These are phyloP conservation scores for Rhagoletis zephyria DNA, from an alignment of 1,140 invertebrate genomes.

Conservation along the genomic window DNA sequence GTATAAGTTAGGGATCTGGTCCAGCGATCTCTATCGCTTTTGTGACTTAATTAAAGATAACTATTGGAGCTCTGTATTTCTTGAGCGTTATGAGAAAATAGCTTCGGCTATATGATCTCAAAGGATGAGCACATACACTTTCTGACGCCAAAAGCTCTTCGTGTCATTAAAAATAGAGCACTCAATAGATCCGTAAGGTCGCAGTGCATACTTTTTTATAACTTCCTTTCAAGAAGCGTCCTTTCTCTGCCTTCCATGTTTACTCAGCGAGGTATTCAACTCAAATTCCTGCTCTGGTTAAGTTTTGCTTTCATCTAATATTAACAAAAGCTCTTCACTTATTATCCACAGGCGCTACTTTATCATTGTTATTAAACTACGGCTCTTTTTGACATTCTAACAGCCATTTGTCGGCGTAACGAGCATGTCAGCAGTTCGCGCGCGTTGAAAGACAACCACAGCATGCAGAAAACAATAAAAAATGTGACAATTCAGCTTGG, in stretches of 20 bases:
- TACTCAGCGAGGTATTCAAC: not conserved
- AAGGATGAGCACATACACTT: too few relatives aligned
- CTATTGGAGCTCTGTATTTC: too few relatives aligned
- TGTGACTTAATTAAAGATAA: too few relatives aligned
- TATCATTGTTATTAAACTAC: constrained; percentile 24
- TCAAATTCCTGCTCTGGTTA: not conserved
- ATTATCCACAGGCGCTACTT: constrained; percentile 4
- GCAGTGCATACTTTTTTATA: too few relatives aligned
- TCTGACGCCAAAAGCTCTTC: too few relatives aligned
- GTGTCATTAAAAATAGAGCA: too few relatives aligned
- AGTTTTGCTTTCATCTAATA: not conserved
- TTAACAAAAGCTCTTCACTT: not conserved
- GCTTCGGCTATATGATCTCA: too few relatives aligned
- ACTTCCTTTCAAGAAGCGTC: too few relatives aligned
- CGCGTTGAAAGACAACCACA: constrained; percentile 28
- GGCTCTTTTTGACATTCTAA: constrained; percentile 7
- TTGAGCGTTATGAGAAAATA: too few relatives aligned
- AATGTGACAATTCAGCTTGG: not conserved
- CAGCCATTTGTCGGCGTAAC: not conserved
- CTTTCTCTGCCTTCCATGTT: not conserved
- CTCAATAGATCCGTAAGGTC: too few relatives aligned
- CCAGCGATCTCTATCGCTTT: too few relatives aligned
- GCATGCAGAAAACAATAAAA: constrained; percentile 17
- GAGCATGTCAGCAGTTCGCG: not conserved
- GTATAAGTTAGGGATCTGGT: too few relatives aligned